These are phyloP conservation scores for Rhinoraja longicauda DNA, from an alignment of 2,797 vertebrate species.

Conservation along the genomic window DNA sequence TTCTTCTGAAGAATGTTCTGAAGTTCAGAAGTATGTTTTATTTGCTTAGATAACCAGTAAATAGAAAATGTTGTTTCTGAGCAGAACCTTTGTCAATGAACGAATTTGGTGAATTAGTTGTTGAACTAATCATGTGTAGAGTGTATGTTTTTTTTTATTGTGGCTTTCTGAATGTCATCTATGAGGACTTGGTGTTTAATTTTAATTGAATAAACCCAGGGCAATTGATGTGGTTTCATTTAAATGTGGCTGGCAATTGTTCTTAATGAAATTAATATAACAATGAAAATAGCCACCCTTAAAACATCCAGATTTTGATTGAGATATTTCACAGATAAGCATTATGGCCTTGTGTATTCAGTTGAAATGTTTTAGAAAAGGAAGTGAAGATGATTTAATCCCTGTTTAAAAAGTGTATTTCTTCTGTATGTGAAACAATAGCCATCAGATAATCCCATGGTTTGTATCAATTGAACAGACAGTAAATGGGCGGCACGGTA, in stretches of 20 bases:
- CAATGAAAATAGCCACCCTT: not conserved
- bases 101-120: too few relatives aligned
- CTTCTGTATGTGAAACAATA: not conserved
- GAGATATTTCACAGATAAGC: not conserved
- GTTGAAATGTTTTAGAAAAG: not conserved
- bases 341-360: not conserved
- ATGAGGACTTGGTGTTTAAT: not conserved
- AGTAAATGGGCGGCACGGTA: too few relatives aligned
- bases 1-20: not conserved
- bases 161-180: not conserved
- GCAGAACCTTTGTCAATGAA: not conserved
- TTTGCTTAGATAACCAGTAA: not conserved
- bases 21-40: not conserved
- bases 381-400: not conserved
- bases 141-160: not conserved
- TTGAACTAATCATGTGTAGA: not conserved
- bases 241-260: slow-evolving; percentile 25
- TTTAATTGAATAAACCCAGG: not conserved
- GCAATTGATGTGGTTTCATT: not conserved
- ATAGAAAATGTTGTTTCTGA: not conserved
- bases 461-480: not conserved
- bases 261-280: not conserved
- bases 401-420: too few relatives aligned
- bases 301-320: not conserved
- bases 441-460: not conserved